These are phyloP conservation scores for Apoda limacodes DNA, from an alignment of 2,888 invertebrate genomes.

Conservation along the genomic window DNA sequence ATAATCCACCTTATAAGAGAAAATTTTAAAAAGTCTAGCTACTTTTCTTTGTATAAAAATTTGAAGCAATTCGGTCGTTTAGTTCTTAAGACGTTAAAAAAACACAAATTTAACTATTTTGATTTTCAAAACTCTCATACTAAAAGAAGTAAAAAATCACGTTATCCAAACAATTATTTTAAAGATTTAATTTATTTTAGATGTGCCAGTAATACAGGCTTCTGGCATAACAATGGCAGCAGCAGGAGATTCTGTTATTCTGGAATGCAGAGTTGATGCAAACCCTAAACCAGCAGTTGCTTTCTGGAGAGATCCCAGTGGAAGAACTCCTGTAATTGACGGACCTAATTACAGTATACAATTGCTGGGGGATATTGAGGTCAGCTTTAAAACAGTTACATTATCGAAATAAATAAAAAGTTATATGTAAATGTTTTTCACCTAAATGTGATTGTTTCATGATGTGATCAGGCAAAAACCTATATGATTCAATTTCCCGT, in stretches of 20 bases:
- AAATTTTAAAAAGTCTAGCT: not conserved
- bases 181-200: constrained; percentile 62
- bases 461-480: too few relatives aligned
- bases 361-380: constrained; percentile 70
- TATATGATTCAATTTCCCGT: too few relatives aligned
- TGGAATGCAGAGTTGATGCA: constrained; percentile 83
- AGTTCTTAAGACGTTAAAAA: too few relatives aligned
- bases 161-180: too few relatives aligned
- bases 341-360: constrained; percentile 80
- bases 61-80: too few relatives aligned
- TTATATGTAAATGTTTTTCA: constrained; percentile 8
- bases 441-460: too few relatives aligned
- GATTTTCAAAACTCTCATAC: too few relatives aligned
- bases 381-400: constrained; percentile 28
- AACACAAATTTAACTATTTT: too few relatives aligned
- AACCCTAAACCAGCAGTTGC: constrained; percentile 84
- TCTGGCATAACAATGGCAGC: constrained; percentile 83
- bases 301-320: constrained; percentile 84
- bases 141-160: too few relatives aligned
- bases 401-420: constrained; percentile 11
- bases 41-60: too few relatives aligned
- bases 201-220: constrained; percentile 81
- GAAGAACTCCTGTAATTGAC: constrained; percentile 80
- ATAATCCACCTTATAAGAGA: not conserved
- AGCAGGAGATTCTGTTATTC: constrained; percentile 79